phyloP scores from a whole-genome alignment of 2,888 invertebrate species.

The Cataglyphis livida region DNA sequence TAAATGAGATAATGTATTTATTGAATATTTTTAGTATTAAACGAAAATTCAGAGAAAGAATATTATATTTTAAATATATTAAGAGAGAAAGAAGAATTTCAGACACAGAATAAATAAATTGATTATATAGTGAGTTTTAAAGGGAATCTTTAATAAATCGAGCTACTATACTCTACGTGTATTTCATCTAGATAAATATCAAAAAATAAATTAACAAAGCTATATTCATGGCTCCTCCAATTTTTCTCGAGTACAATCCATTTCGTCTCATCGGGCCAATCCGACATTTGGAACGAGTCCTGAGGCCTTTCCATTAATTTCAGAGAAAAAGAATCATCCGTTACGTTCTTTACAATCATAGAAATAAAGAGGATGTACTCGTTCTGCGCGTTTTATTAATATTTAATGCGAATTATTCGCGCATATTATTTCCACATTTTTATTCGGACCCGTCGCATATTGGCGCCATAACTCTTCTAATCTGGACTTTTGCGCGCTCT shows the following conservation, averaged over 20 bases:
- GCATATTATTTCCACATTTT: constrained; percentile 60
- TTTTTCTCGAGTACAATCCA: constrained; percentile 20
- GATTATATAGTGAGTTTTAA: not conserved
- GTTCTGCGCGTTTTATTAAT: constrained; percentile 64
- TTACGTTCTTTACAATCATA: constrained; percentile 29
- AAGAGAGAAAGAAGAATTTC: not conserved
- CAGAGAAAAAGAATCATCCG: constrained; percentile 21
- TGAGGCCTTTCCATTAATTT: constrained; percentile 29
- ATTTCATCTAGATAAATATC: constrained; percentile 43
- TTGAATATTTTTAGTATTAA: not conserved
- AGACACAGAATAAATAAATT: not conserved
- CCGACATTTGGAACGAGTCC: constrained; percentile 29
- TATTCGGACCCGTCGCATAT: constrained; percentile 58
- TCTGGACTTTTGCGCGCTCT: constrained; percentile 50
- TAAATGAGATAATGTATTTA: constrained; percentile 2
- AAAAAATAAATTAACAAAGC: constrained; percentile 33
- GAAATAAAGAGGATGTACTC: constrained; percentile 51
- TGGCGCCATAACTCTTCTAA: constrained; percentile 70
- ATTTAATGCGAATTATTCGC: constrained; percentile 63
- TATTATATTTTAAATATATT: not conserved
- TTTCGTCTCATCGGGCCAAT: constrained; percentile 12
- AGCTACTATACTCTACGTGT: not conserved
- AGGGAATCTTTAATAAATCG: not conserved
- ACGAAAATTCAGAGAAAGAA: not conserved
- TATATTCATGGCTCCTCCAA: not conserved